Percentiles rank a stretch among this genome's conserved stretches.
Evolutionary conservation across 2,113 vertebrate species (phyloP).

Genomic region (Tor tambroides): DNA sequence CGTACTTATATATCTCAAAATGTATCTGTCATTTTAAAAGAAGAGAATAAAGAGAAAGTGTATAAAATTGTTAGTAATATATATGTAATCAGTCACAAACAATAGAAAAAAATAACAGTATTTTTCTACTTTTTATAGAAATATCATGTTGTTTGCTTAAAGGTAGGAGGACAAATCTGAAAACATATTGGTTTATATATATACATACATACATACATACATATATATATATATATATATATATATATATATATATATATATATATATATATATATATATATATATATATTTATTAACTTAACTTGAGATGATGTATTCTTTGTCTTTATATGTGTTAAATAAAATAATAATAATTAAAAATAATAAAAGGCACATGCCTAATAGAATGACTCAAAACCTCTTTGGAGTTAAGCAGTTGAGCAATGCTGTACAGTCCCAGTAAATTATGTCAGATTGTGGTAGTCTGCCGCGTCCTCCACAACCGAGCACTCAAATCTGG

Average conservation of each 20-base stretch:
- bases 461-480: background rate
- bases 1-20: too few relatives aligned
- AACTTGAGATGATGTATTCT: background rate
- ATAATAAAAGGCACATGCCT: too few relatives aligned
- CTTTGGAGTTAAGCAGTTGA: background rate
- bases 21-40: too few relatives aligned
- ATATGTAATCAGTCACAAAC: background rate
- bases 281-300: too few relatives aligned
- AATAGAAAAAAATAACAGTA: background rate
- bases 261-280: too few relatives aligned
- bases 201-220: too few relatives aligned
- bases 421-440: background rate
- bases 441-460: background rate
- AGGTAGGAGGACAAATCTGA: background rate
- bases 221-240: too few relatives aligned
- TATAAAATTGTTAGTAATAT: too few relatives aligned
- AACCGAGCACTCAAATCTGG: background rate
- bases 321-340: background rate
- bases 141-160: background rate
- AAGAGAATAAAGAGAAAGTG: too few relatives aligned
- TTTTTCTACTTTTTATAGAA: background rate
- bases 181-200: background rate
- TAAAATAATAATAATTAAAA: too few relatives aligned
- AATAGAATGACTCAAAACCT: background rate
- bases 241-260: too few relatives aligned